A percentile compares a stretch with the other conserved stretches of the same genome.
Evolutionary conservation across 2,113 vertebrate genomes (phyloP).

Genomic region (Balaeniceps rex): DNA sequence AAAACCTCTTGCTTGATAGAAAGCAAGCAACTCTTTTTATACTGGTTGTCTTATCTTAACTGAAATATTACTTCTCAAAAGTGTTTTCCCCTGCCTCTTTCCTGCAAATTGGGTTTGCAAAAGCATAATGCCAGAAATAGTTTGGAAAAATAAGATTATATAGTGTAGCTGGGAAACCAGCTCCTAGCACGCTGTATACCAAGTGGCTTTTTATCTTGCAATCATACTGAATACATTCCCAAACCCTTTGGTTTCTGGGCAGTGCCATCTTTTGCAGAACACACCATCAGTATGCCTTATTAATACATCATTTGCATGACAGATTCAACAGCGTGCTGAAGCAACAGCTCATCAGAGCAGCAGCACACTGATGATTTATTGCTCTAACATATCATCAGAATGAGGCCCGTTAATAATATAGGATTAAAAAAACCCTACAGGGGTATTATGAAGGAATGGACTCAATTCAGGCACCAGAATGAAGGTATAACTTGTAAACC

Average conservation of each 20-base stretch:
- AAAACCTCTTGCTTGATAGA: background rate
- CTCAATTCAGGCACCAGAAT: background rate
- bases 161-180: background rate
- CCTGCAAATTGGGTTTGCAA: background rate
- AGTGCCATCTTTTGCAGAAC: conserved; percentile 24
- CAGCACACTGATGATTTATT: conserved; percentile 50
- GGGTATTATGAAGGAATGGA: background rate
- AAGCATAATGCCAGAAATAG: background rate
- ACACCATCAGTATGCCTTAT: conserved; percentile 22
- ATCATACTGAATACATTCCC: conserved; percentile 29
- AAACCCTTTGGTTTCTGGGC: conserved; percentile 53
- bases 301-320: conserved; percentile 57
- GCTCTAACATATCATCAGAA: conserved; percentile 22
- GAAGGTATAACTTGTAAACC: background rate
- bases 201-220: conserved; percentile 46
- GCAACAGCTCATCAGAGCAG: conserved; percentile 56
- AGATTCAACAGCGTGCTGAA: conserved; percentile 43
- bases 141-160: background rate
- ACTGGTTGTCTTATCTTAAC: background rate
- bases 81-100: background rate
- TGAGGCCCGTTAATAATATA: conserved; percentile 27
- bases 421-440: background rate
- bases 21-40: background rate
- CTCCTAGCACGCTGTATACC: background rate
- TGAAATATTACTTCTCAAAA: background rate